Evolutionary conservation across 2,888 invertebrate species (phyloP), one percentile per base, ranked within the genome.

Genomic region (Panzeria rudis): DNA sequence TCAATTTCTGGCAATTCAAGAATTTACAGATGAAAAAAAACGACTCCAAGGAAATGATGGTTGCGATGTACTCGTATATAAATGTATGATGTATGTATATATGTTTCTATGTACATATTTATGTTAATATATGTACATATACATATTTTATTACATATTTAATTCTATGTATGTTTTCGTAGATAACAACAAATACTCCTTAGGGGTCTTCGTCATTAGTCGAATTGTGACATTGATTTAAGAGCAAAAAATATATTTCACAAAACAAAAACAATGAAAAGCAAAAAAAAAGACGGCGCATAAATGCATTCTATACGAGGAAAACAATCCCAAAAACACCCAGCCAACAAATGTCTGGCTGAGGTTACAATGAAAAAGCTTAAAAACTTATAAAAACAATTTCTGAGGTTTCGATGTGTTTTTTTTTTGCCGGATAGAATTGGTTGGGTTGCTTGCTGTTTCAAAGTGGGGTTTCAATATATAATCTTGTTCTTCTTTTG

Each of bases 291-390:
- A 64, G 64, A 73, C 62, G 78, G 69, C 81, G 73, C 82, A 82
- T 17, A 82, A 76, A 73, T 59, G 29, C 66, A 79, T 72, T 44
- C 56, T 62, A 29, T 4, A 76, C 13, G 38, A 69, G 71, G 50
- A 32, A 76, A 77, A 72, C 35, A 61, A 61, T 71, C 52, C 64
- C 29, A 61, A 78, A 79, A 75, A 59, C 75, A 59, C 52, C 76
- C 75, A 78, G 85, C 78, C 85, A 75, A 71, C 78, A 82, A 50
- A 85, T 85, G 85, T 85, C 85, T 85, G 85, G 75, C 82, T 85
- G 85, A 75, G 85, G 69, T 85, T 82, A 56, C 47, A 50, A 3
- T 8, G n/a, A 41, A 71, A 38, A 76, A 59, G 35, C 23, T 61
- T 61, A 15, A 76, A 62, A 71, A 62, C 29, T 76, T 76, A 25